Conservation (phyloP, 2,888 invertebrate species). For the Andrena minutula region DNA sequence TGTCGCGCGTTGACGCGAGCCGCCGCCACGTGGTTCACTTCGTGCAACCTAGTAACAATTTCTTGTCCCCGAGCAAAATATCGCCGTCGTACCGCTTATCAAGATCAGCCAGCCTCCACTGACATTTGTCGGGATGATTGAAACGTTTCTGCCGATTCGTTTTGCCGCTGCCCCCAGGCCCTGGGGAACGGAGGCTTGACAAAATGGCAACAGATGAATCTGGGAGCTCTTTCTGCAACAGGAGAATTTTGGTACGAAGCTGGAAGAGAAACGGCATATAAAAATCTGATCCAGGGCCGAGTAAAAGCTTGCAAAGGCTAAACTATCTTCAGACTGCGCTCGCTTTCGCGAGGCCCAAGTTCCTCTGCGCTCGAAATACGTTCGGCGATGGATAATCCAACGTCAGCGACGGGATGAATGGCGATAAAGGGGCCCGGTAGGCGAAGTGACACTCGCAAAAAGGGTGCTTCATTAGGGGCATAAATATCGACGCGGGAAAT, state of each 20-base stretch:
- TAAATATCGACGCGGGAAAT: slow-evolving; percentile 47
- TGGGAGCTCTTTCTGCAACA: no score
- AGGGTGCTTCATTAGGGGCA: slow-evolving; percentile 17
- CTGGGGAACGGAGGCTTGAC: not conserved
- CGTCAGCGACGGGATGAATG: no score
- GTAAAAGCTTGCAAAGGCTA: no score
- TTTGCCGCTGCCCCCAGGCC: not conserved
- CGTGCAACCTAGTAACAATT: slow-evolving; percentile 50
- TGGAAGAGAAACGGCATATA: no score
- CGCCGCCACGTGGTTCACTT: slow-evolving; percentile 45
- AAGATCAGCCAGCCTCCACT: slow-evolving; percentile 35
- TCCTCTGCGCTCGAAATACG: no score
- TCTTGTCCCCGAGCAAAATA: slow-evolving; percentile 49
- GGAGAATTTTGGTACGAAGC: no score
- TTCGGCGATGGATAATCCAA: no score
- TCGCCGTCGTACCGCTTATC: slow-evolving; percentile 40
- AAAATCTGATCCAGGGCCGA: no score
- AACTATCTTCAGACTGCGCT: no score
- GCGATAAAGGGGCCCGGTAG: no score
- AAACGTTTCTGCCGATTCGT: slow-evolving; percentile 52
- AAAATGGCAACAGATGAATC: not conserved
- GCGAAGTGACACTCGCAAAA: not conserved
- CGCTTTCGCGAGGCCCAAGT: no score
- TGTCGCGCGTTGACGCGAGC: slow-evolving; percentile 50
- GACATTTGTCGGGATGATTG: slow-evolving; percentile 53